A percentile compares a stretch with the other conserved stretches of the same genome.
Conservation (phyloP, 2,113 vertebrate genomes). For the Zootoca vivipara region DNA sequence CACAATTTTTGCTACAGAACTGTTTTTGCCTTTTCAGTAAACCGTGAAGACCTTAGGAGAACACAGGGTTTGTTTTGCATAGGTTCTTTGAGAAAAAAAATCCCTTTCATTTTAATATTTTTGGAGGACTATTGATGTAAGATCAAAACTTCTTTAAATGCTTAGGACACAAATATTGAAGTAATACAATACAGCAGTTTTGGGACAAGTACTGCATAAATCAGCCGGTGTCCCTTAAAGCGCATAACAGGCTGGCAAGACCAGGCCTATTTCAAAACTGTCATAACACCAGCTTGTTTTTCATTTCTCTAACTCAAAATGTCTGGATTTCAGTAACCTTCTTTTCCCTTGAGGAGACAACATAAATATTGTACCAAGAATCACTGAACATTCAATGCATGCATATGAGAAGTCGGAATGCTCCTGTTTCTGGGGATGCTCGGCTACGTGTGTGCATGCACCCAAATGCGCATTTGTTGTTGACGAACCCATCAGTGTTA, state of each 20-base stretch:
- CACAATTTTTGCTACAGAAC: constrained; percentile 41
- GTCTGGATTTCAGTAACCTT: constrained; percentile 63
- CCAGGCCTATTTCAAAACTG: constrained; percentile 59
- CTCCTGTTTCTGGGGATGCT: not conserved
- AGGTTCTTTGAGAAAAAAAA: constrained; percentile 61
- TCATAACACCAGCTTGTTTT: constrained; percentile 70
- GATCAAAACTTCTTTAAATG: constrained; percentile 69
- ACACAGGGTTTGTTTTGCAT: constrained; percentile 58
- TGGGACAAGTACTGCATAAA: constrained; percentile 67
- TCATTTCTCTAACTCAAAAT: constrained; percentile 63
- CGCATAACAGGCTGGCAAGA: constrained; percentile 58
- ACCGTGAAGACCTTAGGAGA: constrained; percentile 39
- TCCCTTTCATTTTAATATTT: constrained; percentile 71
- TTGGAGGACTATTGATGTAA: constrained; percentile 59
- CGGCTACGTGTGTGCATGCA: not conserved
- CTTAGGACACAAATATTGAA: constrained; percentile 69
- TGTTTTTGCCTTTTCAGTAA: constrained; percentile 21
- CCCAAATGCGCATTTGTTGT: not conserved
- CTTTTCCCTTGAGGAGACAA: constrained; percentile 51
- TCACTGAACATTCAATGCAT: constrained; percentile 36
- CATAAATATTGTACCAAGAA: constrained; percentile 49
- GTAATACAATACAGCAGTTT: constrained; percentile 71
- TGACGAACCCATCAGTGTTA: not conserved
- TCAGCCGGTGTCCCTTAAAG: constrained; percentile 65
- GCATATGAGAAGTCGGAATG: constrained; percentile 23